These are phyloP conservation scores for Ichneumoninae sp. DNA, from an alignment of 2,888 invertebrate genomes.

Conservation along the genomic window DNA sequence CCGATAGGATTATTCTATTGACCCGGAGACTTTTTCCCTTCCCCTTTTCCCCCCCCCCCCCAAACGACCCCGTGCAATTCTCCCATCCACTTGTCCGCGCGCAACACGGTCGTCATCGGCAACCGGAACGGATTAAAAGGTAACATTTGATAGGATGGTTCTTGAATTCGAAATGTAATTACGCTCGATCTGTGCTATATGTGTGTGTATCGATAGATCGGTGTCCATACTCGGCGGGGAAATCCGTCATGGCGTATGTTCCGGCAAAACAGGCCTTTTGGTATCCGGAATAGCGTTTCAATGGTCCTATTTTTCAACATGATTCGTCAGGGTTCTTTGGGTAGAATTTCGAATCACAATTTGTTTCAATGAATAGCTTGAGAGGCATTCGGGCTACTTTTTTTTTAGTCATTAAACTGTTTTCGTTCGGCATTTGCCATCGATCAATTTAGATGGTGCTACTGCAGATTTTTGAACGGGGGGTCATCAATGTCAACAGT, in stretches of 20 bases:
- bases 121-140: constrained; percentile 70
- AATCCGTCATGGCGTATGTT: constrained; percentile 3
- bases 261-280: constrained; percentile 7
- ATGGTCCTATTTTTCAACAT: neutral
- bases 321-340: neutral
- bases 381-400: neutral
- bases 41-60: neutral
- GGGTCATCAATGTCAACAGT: neutral
- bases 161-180: constrained; percentile 49
- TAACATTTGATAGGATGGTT: constrained; percentile 42
- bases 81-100: constrained; percentile 59
- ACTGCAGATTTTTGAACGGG: neutral
- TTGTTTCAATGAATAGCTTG: neutral
- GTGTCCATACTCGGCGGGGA: neutral
- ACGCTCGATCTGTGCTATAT: constrained; percentile 5
- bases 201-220: neutral
- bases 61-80: neutral
- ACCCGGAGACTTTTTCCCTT: constrained; percentile 60
- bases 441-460: neutral
- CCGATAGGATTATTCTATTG: constrained; percentile 66
- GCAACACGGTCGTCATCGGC: constrained; percentile 60
- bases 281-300: constrained; percentile 24
- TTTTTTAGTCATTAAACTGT: neutral
- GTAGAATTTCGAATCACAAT: constrained; percentile 18
- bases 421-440: neutral